Percentiles rank a stretch among this genome's conserved stretches.
Conservation (phyloP, 2,113 vertebrate species). For the Pollachius pollachius region DNA sequence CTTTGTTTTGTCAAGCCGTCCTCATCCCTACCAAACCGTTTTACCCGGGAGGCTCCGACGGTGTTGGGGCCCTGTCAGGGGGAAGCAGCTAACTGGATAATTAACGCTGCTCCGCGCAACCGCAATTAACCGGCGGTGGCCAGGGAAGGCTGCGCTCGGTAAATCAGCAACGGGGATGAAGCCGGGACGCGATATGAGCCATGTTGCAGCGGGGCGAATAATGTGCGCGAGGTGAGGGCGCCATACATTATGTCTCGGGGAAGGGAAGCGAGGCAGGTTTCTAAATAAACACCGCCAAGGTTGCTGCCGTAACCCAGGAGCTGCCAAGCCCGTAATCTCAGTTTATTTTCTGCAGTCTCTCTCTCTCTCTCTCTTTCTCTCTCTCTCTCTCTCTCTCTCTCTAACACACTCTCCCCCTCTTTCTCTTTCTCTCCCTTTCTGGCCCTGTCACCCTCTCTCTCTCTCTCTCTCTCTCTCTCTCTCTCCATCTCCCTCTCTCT, state of each 20-base stretch:
- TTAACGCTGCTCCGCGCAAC: conserved; percentile 51
- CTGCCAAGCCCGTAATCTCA: conserved; percentile 58
- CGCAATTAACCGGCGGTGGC: conserved; percentile 61
- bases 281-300: conserved; percentile 62
- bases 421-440: conserved; percentile 48
- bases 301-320: conserved; percentile 39
- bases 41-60: too few species aligned
- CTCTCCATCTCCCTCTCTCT: conserved; percentile 6
- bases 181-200: conserved; percentile 33
- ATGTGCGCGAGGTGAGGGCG: conserved; percentile 46
- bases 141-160: conserved; percentile 35
- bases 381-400: neutral
- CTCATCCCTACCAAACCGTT: too few species aligned
- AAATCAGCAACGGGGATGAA: conserved; percentile 31
- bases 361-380: conserved; percentile 26
- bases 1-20: too few species aligned
- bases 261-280: conserved; percentile 57
- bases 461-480: conserved; percentile 2
- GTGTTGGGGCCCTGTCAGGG: too few species aligned
- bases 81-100: conserved; percentile 50
- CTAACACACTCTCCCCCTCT: conserved; percentile 26
- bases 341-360: conserved; percentile 51
- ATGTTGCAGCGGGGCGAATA: conserved; percentile 45
- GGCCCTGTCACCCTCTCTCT: conserved; percentile 3
- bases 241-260: conserved; percentile 45